Base-by-base conservation (phyloP, 2,797 vertebrate genomes). In the Catostomus latipinnis region DNA sequence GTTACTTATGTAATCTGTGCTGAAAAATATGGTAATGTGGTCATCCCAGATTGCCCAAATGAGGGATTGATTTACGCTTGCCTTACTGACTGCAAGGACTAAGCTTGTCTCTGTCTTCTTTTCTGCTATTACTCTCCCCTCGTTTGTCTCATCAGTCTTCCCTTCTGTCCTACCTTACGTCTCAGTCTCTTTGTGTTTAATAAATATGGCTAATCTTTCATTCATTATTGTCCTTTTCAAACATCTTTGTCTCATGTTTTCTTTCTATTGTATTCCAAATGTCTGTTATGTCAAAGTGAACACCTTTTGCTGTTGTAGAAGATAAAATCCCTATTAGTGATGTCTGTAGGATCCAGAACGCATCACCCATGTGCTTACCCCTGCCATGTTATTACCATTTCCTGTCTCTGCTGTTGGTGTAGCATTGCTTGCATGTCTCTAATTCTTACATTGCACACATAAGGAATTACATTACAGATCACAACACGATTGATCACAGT, bases 51-150 rank as follows among this genome's bases (percentile, higher is more conserved):
- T 78, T 84, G 63, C 68, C 10, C 11, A 34, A 65, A 86, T 82
- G 67, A 74, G 43, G 80, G 66, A 79, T 84, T 90, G 91, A 88
- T 88, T 89, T 77, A 86, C 72, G 91, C 92, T 91, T 91, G 90
- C 87, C 67, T 83, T 82, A 90, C 87, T 90, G 91, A 90, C 86
- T 72, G 83, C 82, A 87, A 72, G 74, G 83, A 84, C 84, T 84
- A 89, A 83, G 84, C 85, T 68, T 62, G 11, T 56, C 49, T 66
- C 34, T 14, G 34, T 78, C 45, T 34, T 34, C 12, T 81, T 12
- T 53, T 60, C 62, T 16, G 49, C 16, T 50, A 9, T 22, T 50
- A 18, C 6, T 34, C 34, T 34, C 43, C 46, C 16, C 13, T 56
- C 61, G 61, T 50, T 45, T n/a, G 6, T 53, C 1, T 48, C 57